phyloP scores from a whole-genome alignment of 2,888 invertebrate genomes.

The Altica lythri region DNA sequence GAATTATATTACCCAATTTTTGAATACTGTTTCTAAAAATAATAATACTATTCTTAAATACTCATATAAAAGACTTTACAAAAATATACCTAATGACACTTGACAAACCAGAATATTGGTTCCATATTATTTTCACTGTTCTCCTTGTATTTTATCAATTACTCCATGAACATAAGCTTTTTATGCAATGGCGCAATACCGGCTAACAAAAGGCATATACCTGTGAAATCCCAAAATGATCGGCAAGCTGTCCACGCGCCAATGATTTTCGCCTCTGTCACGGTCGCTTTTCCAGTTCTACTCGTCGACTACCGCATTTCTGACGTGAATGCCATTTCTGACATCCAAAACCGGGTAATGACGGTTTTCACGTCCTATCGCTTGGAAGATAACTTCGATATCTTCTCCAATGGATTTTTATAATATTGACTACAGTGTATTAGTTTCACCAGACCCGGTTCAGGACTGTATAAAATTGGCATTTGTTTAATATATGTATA shows the following conservation, averaged over 20 bases:
- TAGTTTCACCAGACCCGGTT: slow-evolving; percentile 1
- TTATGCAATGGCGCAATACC: slow-evolving; percentile 8
- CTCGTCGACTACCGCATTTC: slow-evolving; percentile 6
- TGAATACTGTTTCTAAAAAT: too few species aligned
- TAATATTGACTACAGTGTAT: background rate
- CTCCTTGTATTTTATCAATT: too few species aligned
- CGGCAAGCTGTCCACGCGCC: slow-evolving; percentile 11
- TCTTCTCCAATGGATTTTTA: slow-evolving; percentile 1
- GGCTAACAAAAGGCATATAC: slow-evolving; percentile 11
- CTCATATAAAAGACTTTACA: too few species aligned
- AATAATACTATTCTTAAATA: too few species aligned
- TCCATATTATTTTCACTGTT: too few species aligned
- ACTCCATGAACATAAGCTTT: slow-evolving; percentile 11
- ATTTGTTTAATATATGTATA: too few species aligned
- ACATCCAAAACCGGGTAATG: slow-evolving; percentile 10
- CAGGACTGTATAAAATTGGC: too few species aligned
- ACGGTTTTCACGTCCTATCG: slow-evolving; percentile 8
- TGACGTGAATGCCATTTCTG: slow-evolving; percentile 13
- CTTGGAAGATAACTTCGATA: slow-evolving; percentile 11
- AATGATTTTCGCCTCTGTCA: background rate
- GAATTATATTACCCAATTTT: too few species aligned
- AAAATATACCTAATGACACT: too few species aligned
- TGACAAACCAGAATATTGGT: too few species aligned
- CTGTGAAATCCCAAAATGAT: background rate
- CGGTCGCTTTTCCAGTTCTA: background rate